Evolutionary conservation across 2,113 vertebrate genomes (phyloP), one percentile per base, ranked within the genome.

Genomic region (Glaucidium brasilianum): DNA sequence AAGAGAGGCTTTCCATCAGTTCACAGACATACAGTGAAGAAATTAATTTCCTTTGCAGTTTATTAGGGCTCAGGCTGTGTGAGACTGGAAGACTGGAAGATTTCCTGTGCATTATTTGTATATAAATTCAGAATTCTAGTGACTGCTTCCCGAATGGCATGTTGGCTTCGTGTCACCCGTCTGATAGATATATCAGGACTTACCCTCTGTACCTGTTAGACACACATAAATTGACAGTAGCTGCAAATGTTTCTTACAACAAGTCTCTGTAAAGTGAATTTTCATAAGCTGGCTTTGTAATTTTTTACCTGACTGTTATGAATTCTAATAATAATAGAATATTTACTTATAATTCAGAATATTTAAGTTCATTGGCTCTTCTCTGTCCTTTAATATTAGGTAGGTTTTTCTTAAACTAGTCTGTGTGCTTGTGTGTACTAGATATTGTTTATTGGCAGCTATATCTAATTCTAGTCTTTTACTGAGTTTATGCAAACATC

Each of bases 81-180:
- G n/a, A 35, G 18, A n/a, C 29, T 49, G 39, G 10, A 53, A 78
- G 0, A 25, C 25, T 22, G 66, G 45, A 79, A 78, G 41, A 37
- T 64, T 80, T 80, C 29, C 32, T 55, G 22, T 10, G 23, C 5
- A 9, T 59, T 81, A 64, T 45, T 80, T 75, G 71, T 62, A 23
- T 17, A 17, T 87, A 62, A 81, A 87, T 55, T 73, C 39, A 76
- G 52, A 50, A 17, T 90, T 82, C 11, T 34, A 35, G 47, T 9
- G 15, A 8, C 32, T 81, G 35, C 32, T 8, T 64, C 34, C 29
- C 66, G 67, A 15, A 82, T 3, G 19, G 53, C 59, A 39, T 1
- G 0, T 3, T 21, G 32, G 21, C 32, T 87, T 68, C 2, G 0
- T 14, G 29, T 39, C 45, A 8, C 10, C 9, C 52, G 9, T 8